Conservation (phyloP, 1,140 invertebrate genomes). For the Atta texana region DNA sequence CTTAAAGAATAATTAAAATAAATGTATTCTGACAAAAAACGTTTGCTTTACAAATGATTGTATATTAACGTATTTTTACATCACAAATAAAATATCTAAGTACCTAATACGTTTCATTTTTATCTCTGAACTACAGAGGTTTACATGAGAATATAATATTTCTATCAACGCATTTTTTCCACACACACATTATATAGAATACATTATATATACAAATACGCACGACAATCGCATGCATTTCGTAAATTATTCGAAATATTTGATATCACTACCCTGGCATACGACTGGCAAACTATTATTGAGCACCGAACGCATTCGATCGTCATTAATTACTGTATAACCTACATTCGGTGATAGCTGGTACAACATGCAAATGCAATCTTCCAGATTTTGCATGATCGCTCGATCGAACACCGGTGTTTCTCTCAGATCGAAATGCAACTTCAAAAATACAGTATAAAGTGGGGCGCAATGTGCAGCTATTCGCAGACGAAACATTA, state of each 20-base stretch:
- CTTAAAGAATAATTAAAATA: conserved; percentile 4
- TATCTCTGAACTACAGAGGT: conserved; percentile 36
- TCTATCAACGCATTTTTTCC: conserved; percentile 23
- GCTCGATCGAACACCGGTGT: conserved; percentile 81
- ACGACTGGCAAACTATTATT: conserved; percentile 69
- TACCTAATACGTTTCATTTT: conserved; percentile 43
- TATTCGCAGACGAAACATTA: conserved; percentile 77
- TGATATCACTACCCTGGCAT: conserved; percentile 72
- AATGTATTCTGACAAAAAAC: conserved; percentile 15
- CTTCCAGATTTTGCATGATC: conserved; percentile 79
- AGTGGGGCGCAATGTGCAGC: conserved; percentile 77
- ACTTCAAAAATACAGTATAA: conserved; percentile 79
- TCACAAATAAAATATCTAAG: conserved; percentile 57
- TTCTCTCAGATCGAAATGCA: conserved; percentile 79
- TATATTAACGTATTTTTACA: conserved; percentile 51
- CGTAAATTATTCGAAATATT: conserved; percentile 75
- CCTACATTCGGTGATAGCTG: conserved; percentile 79
- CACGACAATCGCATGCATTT: background rate
- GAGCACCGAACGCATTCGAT: conserved; percentile 75
- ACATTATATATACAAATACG: conserved; percentile 36
- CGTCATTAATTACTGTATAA: conserved; percentile 78
- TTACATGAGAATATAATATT: conserved; percentile 62
- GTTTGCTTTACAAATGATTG: conserved; percentile 14
- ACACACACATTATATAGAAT: conserved; percentile 6
- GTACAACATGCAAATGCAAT: conserved; percentile 81